Percentiles rank a stretch among this genome's conserved stretches.
Conservation (phyloP, 2,888 invertebrate species). For the Sphaerophoria taeniata region DNA sequence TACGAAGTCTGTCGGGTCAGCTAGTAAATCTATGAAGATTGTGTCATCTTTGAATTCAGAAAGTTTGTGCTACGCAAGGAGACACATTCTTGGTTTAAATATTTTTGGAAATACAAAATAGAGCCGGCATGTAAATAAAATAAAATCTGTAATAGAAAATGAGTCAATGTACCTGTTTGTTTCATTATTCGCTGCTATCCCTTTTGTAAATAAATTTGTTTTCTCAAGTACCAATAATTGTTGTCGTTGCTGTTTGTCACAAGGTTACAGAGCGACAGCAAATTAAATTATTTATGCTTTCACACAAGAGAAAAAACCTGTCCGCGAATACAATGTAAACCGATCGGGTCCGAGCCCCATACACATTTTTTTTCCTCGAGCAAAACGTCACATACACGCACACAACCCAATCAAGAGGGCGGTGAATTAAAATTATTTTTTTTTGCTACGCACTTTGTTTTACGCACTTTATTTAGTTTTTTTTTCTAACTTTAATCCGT, state of each 20-base stretch:
- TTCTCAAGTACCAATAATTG: not conserved
- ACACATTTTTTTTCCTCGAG: not conserved
- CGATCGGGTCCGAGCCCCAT: not conserved
- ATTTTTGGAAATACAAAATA: too few relatives aligned
- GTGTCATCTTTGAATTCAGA: too few relatives aligned
- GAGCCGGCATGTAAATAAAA: conserved; percentile 4
- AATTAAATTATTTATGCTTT: conserved; percentile 59
- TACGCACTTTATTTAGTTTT: conserved; percentile 3
- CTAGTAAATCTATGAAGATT: too few relatives aligned
- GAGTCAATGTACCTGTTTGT: conserved; percentile 59
- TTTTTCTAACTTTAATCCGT: conserved; percentile 8
- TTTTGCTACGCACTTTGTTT: conserved; percentile 58
- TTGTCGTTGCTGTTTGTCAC: conserved; percentile 28
- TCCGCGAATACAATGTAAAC: conserved; percentile 24
- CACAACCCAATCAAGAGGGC: not conserved
- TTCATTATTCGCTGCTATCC: conserved; percentile 53
- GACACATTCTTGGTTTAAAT: too few relatives aligned
- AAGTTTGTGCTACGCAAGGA: too few relatives aligned
- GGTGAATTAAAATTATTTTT: conserved; percentile 11
- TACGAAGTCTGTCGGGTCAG: too few relatives aligned
- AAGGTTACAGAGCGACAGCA: conserved; percentile 59
- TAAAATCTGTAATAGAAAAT: conserved; percentile 20
- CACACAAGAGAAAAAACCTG: not conserved
- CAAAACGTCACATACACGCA: conserved; percentile 9
- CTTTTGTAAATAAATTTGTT: conserved; percentile 27